Conservation (phyloP, 1,140 invertebrate genomes). For the Micrasema minimum region DNA sequence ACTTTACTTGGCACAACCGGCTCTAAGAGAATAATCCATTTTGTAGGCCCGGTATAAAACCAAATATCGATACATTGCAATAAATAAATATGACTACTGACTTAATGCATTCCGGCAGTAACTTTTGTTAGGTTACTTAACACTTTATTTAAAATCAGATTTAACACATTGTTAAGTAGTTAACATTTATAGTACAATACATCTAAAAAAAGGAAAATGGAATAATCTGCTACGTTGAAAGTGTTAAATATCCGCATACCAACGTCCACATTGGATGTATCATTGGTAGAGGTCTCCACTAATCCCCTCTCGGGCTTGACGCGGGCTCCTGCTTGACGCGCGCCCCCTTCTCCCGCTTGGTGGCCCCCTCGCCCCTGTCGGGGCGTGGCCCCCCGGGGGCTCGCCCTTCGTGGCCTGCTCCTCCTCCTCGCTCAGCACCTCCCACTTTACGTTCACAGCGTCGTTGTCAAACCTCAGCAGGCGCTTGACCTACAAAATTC, state of each 20-base stretch:
- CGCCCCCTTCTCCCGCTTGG: constrained; percentile 60
- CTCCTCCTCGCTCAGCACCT: constrained; percentile 92
- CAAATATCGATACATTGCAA: too few relatives aligned
- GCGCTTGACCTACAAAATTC: constrained; percentile 77
- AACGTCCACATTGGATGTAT: constrained; percentile 60
- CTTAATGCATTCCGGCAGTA: too few relatives aligned
- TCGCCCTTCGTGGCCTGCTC: constrained; percentile 66
- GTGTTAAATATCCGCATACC: constrained; percentile 61
- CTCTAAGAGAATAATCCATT: too few relatives aligned
- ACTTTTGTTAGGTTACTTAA: too few relatives aligned
- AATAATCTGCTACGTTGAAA: too few relatives aligned
- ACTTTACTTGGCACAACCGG: too few relatives aligned
- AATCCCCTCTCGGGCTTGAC: constrained; percentile 56
- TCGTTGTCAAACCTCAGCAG: constrained; percentile 92
- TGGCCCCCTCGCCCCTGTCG: constrained; percentile 42
- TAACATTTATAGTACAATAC: too few relatives aligned
- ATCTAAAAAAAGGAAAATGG: too few relatives aligned
- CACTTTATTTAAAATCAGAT: too few relatives aligned
- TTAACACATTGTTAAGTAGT: too few relatives aligned
- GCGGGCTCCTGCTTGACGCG: constrained; percentile 57
- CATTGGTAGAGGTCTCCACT: constrained; percentile 36
- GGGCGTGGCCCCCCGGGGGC: constrained; percentile 49
- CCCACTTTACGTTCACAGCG: constrained; percentile 90
- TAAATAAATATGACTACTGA: too few relatives aligned
- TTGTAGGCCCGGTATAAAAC: too few relatives aligned